These are phyloP conservation scores for Chaetodon trifasciatus DNA, from an alignment of 2,797 vertebrate genomes.

Conservation along the genomic window DNA sequence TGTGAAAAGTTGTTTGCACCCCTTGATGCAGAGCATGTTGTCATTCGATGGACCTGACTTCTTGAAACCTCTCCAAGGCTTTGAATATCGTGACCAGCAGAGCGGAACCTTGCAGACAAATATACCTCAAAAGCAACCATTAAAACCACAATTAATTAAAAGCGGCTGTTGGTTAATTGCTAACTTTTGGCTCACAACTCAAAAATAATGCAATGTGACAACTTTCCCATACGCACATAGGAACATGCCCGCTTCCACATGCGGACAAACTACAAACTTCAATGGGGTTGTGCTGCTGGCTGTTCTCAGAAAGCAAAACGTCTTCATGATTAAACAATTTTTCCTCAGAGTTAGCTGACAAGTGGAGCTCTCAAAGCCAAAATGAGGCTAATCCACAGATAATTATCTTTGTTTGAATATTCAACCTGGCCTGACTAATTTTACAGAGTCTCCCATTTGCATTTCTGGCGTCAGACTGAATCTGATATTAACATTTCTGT, in stretches of 20 bases:
- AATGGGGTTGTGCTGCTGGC: slow-evolving; percentile 34
- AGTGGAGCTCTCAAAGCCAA: slow-evolving; percentile 68
- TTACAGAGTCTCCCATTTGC: slow-evolving; percentile 46
- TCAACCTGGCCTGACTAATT: slow-evolving; percentile 58
- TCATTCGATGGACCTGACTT: slow-evolving; percentile 38
- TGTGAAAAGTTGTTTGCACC: slow-evolving; percentile 75
- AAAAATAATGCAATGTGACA: slow-evolving; percentile 30
- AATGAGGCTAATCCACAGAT: slow-evolving; percentile 76
- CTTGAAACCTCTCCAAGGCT: slow-evolving; percentile 7
- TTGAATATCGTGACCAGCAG: background rate
- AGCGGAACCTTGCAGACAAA: slow-evolving; percentile 17
- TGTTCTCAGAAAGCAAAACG: slow-evolving; percentile 63
- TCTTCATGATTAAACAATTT: slow-evolving; percentile 65
- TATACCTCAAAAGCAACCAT: slow-evolving; percentile 9
- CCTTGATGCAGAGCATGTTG: slow-evolving; percentile 56
- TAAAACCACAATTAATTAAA: slow-evolving; percentile 24
- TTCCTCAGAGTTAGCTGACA: slow-evolving; percentile 63
- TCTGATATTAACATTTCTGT: slow-evolving; percentile 45
- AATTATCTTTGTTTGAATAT: slow-evolving; percentile 80
- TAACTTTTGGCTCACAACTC: slow-evolving; percentile 26
- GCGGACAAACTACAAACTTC: background rate
- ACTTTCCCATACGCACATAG: background rate
- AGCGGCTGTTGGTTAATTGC: slow-evolving; percentile 34
- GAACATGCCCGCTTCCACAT: background rate
- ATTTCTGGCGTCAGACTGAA: slow-evolving; percentile 44